Evolutionary conservation across 1,140 invertebrate genomes (phyloP).

Genomic region (Melanaphis sacchari): DNA sequence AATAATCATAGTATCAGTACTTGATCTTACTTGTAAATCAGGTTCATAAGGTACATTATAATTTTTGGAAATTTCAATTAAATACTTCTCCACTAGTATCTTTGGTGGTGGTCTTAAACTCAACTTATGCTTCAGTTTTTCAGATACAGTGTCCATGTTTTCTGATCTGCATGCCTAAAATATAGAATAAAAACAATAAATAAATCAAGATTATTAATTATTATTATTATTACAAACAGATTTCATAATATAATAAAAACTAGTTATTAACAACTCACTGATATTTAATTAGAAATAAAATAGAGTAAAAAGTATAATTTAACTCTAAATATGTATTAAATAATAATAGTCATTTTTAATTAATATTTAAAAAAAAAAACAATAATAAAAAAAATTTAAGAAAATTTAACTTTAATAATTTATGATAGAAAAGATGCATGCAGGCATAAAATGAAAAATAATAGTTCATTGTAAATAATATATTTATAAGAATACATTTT

Average conservation of each 20-base stretch:
- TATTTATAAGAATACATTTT: no score
- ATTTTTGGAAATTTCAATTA: conserved; percentile 96
- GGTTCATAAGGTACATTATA: conserved; percentile 92
- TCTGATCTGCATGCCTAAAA: conserved; percentile 76
- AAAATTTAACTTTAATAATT: no score
- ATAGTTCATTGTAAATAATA: no score
- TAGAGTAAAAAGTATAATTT: neutral
- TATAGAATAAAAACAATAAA: conserved; percentile 6
- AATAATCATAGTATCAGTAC: neutral
- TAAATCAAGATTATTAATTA: neutral
- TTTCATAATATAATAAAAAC: neutral
- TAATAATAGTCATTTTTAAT: no score
- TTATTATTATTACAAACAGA: neutral
- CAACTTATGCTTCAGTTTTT: conserved; percentile 96
- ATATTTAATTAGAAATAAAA: neutral
- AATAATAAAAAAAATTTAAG: no score
- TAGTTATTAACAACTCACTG: neutral
- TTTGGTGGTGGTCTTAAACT: conserved; percentile 96
- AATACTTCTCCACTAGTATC: conserved; percentile 92
- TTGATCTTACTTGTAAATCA: conserved; percentile 75
- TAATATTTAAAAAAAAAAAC: no score
- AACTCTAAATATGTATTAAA: no score
- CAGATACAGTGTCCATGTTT: conserved; percentile 81
- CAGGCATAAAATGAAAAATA: no score
- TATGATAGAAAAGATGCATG: no score